Evolutionary conservation across 2,888 invertebrate species (phyloP), one percentile per base, ranked within the genome.

Genomic region (Hemicrepidius hirtus): DNA sequence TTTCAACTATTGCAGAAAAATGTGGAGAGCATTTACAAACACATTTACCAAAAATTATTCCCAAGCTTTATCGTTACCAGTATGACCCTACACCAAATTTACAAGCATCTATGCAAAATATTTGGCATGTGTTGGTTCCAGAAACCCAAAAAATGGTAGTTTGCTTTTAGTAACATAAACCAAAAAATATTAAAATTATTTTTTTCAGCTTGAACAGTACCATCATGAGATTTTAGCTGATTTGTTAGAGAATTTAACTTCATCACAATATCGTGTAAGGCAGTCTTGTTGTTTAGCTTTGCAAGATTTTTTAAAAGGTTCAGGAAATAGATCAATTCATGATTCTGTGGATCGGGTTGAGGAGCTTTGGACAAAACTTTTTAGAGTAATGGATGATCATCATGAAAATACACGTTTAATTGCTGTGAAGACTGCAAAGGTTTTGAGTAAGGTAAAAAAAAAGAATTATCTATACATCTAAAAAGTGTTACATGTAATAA

Each of bases 41-140:
- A 7, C 94, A 95, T 85, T 85, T 97, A 77, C 93, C 95, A 0
- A 92, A 92, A 84, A 96, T 98, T 71, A 92, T 97, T 55, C 97
- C 97, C 12, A 93, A 95, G 62, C 88, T 97, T 21, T 97, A 94
- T 87, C 93, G 97, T 83, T 97, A 94, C 87, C 94, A 97, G 83
- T 98, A 95, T 86, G 97, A 98, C 86, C 97, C 98, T 10, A 96
- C 95, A 73, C 94, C 95, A 35, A 94, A 94, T 83, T 94, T 97
- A 78, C 97, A 97, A 85, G 92, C 94, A 83, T 96, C 97, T 13
- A 98, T 98, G 97, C 91, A 93, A 62, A 94, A 94, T 81, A 98
- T 98, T 81, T 98, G 98, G 98, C 93, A 94, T 77, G 94, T 95
- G 12, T 90, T 98, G 59, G 97, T 98, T 9, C 91, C 91, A 13